Evolutionary conservation across 2,888 invertebrate species (phyloP).

Genomic region (Chirona hameri): DNA sequence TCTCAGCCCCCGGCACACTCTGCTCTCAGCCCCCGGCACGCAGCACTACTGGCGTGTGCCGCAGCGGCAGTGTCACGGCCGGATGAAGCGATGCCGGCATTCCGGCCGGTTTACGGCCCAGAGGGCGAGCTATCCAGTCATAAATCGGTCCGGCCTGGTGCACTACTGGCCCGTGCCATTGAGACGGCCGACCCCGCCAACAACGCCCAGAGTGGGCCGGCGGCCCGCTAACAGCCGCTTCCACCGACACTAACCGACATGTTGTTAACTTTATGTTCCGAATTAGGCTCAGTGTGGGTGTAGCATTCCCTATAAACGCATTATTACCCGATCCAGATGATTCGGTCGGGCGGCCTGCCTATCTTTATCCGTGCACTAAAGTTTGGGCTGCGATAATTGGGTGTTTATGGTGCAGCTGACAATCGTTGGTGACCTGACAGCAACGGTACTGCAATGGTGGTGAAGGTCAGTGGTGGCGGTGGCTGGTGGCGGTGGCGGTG

Average conservation of each 20-base stretch:
- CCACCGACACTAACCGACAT: neutral
- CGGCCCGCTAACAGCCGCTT: neutral
- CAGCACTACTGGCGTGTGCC: neutral
- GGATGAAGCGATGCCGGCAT: neutral
- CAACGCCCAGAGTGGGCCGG: neutral
- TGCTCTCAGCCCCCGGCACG: neutral
- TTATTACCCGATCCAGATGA: neutral
- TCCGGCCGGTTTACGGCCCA: neutral
- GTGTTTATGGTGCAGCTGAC: neutral
- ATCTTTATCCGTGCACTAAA: neutral
- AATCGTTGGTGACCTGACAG: too few relatives aligned
- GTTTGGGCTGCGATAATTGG: neutral
- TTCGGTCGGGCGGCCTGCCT: neutral
- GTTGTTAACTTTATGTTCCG: constrained; percentile 25
- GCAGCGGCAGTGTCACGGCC: neutral
- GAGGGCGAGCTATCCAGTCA: neutral
- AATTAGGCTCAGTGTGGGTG: constrained; percentile 7
- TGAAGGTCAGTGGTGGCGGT: too few relatives aligned
- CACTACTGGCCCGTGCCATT: neutral
- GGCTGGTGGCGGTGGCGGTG: too few relatives aligned
- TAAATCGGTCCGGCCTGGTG: neutral
- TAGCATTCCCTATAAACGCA: constrained; percentile 2
- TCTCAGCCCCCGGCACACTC: neutral
- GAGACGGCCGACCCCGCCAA: neutral
- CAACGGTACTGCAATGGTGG: too few relatives aligned